Percentiles rank a stretch among this genome's conserved stretches.
phyloP scores from a whole-genome alignment of 2,888 invertebrate species.

The Phasia obesa region DNA sequence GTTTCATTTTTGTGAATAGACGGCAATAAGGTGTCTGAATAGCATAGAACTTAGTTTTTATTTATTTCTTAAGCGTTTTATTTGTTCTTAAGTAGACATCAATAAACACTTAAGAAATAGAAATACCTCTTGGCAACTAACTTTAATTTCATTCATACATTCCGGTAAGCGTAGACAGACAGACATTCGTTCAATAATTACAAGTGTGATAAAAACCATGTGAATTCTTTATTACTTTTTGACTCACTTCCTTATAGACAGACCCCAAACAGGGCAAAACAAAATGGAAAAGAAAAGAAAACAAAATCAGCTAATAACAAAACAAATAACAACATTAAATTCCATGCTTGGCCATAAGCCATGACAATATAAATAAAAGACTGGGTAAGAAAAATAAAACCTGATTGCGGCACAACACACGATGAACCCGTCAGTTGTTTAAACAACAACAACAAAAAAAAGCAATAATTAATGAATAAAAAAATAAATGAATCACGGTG shows the following conservation, averaged over 20 bases:
- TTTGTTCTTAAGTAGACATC: too few relatives aligned
- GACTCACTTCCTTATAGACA: constrained; percentile 51
- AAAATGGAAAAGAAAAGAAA: constrained; percentile 27
- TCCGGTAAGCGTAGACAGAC: too few relatives aligned
- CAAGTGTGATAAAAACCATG: constrained; percentile 38
- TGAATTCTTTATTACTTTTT: constrained; percentile 20
- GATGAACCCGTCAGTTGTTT: constrained; percentile 35
- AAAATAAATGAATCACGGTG: constrained; percentile 50
- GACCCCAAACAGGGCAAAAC: constrained; percentile 20
- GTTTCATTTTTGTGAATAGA: too few relatives aligned
- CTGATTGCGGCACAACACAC: constrained; percentile 19
- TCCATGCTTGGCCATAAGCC: constrained; percentile 30
- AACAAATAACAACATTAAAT: constrained; percentile 25
- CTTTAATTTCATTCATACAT: too few relatives aligned
- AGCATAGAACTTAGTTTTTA: too few relatives aligned
- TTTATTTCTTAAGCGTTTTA: too few relatives aligned
- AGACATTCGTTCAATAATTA: constrained; percentile 6
- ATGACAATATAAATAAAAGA: constrained; percentile 30
- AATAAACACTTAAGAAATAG: too few relatives aligned
- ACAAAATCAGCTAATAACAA: constrained; percentile 36
- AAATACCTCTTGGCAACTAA: too few relatives aligned
- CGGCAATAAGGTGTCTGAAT: too few relatives aligned
- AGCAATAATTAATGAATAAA: constrained; percentile 15
- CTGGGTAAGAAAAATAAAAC: constrained; percentile 17
- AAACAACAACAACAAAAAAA: constrained; percentile 15